These are phyloP conservation scores for Parambassis ranga DNA, from an alignment of 2,797 vertebrate genomes.

Conservation along the genomic window DNA sequence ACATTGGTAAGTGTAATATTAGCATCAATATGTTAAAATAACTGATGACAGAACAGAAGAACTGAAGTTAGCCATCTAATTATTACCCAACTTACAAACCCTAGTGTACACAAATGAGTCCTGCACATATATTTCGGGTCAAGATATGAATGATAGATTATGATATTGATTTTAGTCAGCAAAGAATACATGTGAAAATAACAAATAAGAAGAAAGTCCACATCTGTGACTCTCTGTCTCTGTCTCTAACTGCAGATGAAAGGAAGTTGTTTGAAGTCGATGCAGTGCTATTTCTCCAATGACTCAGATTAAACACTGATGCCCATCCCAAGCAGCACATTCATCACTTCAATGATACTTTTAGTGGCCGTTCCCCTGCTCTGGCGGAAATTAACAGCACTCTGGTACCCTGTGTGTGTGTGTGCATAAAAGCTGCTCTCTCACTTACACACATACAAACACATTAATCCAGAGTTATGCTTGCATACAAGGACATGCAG, in stretches of 20 bases:
- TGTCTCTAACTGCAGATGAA: conserved; percentile 65
- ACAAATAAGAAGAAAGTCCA: conserved; percentile 35
- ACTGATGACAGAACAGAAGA: too few species aligned
- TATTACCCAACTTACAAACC: too few species aligned
- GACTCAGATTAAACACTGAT: conserved; percentile 77
- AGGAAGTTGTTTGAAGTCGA: conserved; percentile 71
- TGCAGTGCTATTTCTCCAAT: conserved; percentile 70
- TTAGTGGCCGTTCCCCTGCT: conserved; percentile 68
- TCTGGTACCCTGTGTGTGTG: conserved; percentile 49
- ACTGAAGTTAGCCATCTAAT: too few species aligned
- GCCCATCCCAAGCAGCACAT: conserved; percentile 57
- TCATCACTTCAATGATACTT: conserved; percentile 74
- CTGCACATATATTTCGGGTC: too few species aligned
- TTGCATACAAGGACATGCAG: conserved; percentile 20
- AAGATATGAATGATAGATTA: too few species aligned
- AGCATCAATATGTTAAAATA: too few species aligned
- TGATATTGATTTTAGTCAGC: too few species aligned
- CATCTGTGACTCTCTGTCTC: conserved; percentile 47
- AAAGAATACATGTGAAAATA: conserved; percentile 22
- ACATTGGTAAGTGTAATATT: too few species aligned
- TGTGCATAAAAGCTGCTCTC: conserved; percentile 16
- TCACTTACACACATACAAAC: not conserved
- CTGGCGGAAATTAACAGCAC: conserved; percentile 74
- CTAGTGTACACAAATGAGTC: too few species aligned
- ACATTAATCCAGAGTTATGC: not conserved